Conservation (phyloP, 2,797 vertebrate genomes). For the Smutsia gigantea region DNA sequence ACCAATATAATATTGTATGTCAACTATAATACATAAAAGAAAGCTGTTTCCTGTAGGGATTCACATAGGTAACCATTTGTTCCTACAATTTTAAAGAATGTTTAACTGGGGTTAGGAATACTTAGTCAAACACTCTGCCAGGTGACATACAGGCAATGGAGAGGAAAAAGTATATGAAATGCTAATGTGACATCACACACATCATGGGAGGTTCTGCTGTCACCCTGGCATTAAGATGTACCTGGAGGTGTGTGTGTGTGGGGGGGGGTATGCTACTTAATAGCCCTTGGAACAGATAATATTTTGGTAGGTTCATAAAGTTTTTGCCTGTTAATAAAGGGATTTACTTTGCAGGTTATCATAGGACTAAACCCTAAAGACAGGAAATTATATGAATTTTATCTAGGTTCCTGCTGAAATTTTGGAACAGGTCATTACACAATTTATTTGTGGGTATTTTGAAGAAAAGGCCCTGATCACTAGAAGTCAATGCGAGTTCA, state of each 20-base stretch:
- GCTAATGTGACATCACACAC: background rate
- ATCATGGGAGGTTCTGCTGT: background rate
- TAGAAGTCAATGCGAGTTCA: background rate
- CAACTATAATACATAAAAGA: no score
- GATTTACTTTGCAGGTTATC: background rate
- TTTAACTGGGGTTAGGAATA: background rate
- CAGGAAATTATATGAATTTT: background rate
- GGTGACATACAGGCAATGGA: background rate
- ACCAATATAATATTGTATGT: no score
- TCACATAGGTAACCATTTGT: background rate
- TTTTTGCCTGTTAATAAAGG: background rate
- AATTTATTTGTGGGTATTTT: background rate
- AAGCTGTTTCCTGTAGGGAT: background rate
- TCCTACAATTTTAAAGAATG: background rate
- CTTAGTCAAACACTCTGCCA: slow-evolving; percentile 10
- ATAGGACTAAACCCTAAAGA: background rate
- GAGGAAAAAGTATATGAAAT: background rate
- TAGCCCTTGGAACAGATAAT: background rate
- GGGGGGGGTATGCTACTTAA: background rate
- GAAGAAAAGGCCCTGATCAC: background rate
- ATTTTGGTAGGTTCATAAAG: background rate
- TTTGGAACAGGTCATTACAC: background rate
- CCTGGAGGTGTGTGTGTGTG: no score
- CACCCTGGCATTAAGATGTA: background rate
- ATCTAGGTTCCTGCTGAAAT: background rate